phyloP scores from a whole-genome alignment of 2,113 vertebrate species.

The Ammodytes marinus region DNA sequence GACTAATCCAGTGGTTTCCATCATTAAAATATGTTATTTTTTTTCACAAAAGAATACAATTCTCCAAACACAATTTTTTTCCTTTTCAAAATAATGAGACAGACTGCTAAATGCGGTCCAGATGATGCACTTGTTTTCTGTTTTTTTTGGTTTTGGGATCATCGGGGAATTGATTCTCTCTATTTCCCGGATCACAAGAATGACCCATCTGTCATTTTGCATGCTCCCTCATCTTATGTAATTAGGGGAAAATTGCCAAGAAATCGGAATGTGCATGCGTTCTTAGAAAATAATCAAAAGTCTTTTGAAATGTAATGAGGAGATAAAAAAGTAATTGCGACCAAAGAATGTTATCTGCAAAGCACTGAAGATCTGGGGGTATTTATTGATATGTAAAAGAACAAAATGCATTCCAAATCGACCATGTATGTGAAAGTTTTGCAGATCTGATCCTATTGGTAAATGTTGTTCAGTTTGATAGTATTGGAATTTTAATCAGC shows the following conservation, averaged over 20 bases:
- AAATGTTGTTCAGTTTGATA: not conserved
- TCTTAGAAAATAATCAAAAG: constrained; percentile 64
- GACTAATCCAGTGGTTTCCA: constrained; percentile 42
- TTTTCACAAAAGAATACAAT: constrained; percentile 33
- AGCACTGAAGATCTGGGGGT: constrained; percentile 5
- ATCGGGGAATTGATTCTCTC: constrained; percentile 62
- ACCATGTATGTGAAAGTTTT: not conserved
- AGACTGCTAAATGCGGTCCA: constrained; percentile 58
- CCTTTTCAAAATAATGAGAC: constrained; percentile 59
- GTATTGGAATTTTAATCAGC: too few relatives aligned
- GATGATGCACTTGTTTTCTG: constrained; percentile 66
- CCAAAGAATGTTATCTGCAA: constrained; percentile 32
- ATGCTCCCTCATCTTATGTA: constrained; percentile 54
- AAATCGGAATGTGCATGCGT: constrained; percentile 63
- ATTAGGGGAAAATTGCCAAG: constrained; percentile 68
- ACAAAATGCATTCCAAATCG: not conserved
- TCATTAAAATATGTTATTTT: constrained; percentile 61
- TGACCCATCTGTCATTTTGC: constrained; percentile 76
- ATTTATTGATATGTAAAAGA: constrained; percentile 25
- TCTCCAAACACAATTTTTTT: constrained; percentile 39
- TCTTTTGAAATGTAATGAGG: constrained; percentile 62
- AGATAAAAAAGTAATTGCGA: constrained; percentile 17
- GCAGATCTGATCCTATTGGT: not conserved
- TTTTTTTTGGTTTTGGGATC: constrained; percentile 56
- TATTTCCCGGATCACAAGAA: constrained; percentile 53